Evolutionary conservation across 2,797 vertebrate genomes (phyloP), one percentile per base, ranked within the genome.

Genomic region (Trematomus bernacchii): DNA sequence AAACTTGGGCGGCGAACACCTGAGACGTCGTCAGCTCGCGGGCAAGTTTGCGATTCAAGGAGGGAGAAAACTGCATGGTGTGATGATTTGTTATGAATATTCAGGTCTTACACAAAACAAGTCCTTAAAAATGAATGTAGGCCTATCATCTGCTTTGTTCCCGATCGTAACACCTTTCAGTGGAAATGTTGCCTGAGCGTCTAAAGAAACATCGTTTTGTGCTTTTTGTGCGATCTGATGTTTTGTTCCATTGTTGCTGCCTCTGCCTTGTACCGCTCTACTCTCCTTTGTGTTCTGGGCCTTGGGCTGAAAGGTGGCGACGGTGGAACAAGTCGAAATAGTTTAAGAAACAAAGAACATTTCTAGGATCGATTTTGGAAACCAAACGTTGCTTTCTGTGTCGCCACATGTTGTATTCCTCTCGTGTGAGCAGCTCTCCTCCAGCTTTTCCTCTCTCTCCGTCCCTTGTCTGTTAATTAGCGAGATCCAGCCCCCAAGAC

Each of bases 391-490:
- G 62, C 59, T 73, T 77, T 72, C 60, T 84, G 60, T 81, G 70
- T 83, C 42, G 78, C 64, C 57, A 46, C 37, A 14, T 72, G 58
- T 44, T 55, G 51, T 54, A 0, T 60, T 74, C 42, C 66, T 73
- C 76, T 63, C 21, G 71, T 66, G 72, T 66, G 60, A 71, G 79
- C 68, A 11, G 59, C 83, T 81, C 69, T 58, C 65, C 76, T 74
- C 51, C 68, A 78, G 79, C 82, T 89, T 75, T 82, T 46, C 72
- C 55, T 83, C 73, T 77, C 71, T 89, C 71, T 89, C 64, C 80
- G 43, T 87, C 77, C 69, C 80, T 73, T 83, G 69, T 86, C 80
- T 89, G 74, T 90, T 85, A 88, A 94, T 89, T 93, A 90, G 88
- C 61, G 1, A 74, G 84, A 80, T 76, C 85, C 83, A 52, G 71